Conservation (phyloP, 2,888 invertebrate genomes). For the Andrena fulva region DNA sequence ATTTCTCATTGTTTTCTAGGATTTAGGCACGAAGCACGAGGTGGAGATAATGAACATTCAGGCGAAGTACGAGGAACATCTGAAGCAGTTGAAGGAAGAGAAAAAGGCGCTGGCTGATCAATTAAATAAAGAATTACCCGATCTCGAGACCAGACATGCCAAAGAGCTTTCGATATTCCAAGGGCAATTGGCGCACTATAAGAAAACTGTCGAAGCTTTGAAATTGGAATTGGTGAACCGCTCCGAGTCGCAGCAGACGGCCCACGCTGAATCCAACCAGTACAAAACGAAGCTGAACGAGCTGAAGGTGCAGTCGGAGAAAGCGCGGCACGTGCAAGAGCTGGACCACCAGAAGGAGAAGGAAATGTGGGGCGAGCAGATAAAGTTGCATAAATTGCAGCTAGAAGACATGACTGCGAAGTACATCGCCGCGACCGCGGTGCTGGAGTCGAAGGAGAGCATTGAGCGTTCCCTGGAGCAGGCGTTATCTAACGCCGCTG, state of each 20-base stretch:
- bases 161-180: constrained; percentile 81
- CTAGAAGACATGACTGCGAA: constrained; percentile 81
- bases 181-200: constrained; percentile 77
- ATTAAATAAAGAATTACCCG: constrained; percentile 76
- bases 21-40: constrained; percentile 73
- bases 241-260: constrained; percentile 73
- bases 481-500: constrained; percentile 76
- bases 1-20: constrained; percentile 58
- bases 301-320: constrained; percentile 66
- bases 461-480: constrained; percentile 82
- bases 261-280: constrained; percentile 71
- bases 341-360: constrained; percentile 74
- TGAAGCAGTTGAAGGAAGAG: constrained; percentile 74
- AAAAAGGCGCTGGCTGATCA: constrained; percentile 72
- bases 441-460: constrained; percentile 82
- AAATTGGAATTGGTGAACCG: constrained; percentile 78
- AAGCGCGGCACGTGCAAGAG: constrained; percentile 64
- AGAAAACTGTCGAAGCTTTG: constrained; percentile 79
- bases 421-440: constrained; percentile 76
- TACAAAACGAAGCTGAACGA: constrained; percentile 73
- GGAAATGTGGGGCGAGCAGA: constrained; percentile 77
- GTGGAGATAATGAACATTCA: constrained; percentile 73
- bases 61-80: constrained; percentile 75
- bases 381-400: constrained; percentile 78
- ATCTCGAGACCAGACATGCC: constrained; percentile 78